Conservation (phyloP, 1,140 invertebrate genomes). For the Platorchestia sp. region DNA sequence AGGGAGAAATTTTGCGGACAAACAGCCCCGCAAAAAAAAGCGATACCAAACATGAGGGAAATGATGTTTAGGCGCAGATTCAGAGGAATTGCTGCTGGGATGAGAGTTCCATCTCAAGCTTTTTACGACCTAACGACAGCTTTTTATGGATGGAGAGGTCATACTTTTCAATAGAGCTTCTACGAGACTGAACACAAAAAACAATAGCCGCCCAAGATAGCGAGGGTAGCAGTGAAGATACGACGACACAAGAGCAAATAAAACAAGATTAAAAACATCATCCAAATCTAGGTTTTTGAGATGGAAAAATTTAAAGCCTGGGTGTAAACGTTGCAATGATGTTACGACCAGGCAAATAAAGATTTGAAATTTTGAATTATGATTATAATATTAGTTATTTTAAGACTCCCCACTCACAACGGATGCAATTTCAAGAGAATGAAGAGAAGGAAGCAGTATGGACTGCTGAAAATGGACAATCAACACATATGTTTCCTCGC, state of each 20-base stretch:
- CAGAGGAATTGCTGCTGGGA: not conserved
- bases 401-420: too few relatives aligned
- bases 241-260: not conserved
- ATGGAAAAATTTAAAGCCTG: not conserved
- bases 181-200: not conserved
- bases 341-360: not conserved
- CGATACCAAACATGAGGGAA: not conserved
- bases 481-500: too few relatives aligned
- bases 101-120: conserved; percentile 35
- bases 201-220: conserved; percentile 3
- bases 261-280: not conserved
- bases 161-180: conserved; percentile 47
- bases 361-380: not conserved
- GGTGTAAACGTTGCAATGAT: not conserved
- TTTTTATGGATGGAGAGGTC: conserved; percentile 52
- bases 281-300: not conserved
- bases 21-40: not conserved
- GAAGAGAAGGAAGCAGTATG: not conserved
- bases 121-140: conserved; percentile 51
- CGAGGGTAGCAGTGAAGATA: not conserved
- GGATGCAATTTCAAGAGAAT: too few relatives aligned
- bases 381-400: too few relatives aligned
- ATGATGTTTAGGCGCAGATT: conserved; percentile 13
- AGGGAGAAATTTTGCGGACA: not conserved
- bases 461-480: not conserved